These are phyloP conservation scores for Notospermus geniculatus DNA, from an alignment of 1,140 invertebrate genomes.

Conservation along the genomic window DNA sequence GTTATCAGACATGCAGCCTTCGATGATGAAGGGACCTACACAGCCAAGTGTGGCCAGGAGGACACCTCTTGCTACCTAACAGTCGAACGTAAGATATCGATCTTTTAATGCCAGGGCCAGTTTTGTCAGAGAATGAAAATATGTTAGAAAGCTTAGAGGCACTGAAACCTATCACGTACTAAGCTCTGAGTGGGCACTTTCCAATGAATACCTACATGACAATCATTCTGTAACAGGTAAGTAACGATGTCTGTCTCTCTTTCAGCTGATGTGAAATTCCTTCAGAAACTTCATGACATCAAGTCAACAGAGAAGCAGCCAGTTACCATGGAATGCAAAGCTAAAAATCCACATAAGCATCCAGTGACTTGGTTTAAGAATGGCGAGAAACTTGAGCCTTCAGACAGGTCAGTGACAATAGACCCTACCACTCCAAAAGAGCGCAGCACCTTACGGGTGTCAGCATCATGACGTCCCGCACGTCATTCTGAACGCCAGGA, in stretches of 20 bases:
- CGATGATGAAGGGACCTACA: constrained; percentile 86
- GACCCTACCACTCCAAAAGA: too few species aligned
- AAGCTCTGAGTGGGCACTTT: too few species aligned
- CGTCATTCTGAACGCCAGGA: too few species aligned
- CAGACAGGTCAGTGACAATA: constrained; percentile 66
- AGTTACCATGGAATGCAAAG: constrained; percentile 83
- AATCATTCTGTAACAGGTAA: too few species aligned
- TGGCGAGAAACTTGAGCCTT: constrained; percentile 76
- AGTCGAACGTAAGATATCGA: constrained; percentile 79
- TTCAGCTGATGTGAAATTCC: constrained; percentile 89
- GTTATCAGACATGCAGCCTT: constrained; percentile 90
- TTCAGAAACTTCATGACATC: constrained; percentile 93
- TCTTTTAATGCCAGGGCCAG: not conserved
- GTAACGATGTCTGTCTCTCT: constrained; percentile 18
- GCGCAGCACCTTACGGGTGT: too few species aligned
- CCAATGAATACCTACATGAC: too few species aligned
- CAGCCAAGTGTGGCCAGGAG: constrained; percentile 87
- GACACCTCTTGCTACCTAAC: constrained; percentile 88
- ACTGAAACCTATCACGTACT: too few species aligned
- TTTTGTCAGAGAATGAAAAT: too few species aligned
- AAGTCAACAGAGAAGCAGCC: constrained; percentile 86
- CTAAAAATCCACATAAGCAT: constrained; percentile 88
- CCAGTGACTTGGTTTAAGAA: constrained; percentile 92
- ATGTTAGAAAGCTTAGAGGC: too few species aligned
- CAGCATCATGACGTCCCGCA: too few species aligned